A percentile compares a stretch with the other conserved stretches of the same genome.
Evolutionary conservation across 1,140 invertebrate genomes (phyloP).

Genomic region (Drepana arcuata): DNA sequence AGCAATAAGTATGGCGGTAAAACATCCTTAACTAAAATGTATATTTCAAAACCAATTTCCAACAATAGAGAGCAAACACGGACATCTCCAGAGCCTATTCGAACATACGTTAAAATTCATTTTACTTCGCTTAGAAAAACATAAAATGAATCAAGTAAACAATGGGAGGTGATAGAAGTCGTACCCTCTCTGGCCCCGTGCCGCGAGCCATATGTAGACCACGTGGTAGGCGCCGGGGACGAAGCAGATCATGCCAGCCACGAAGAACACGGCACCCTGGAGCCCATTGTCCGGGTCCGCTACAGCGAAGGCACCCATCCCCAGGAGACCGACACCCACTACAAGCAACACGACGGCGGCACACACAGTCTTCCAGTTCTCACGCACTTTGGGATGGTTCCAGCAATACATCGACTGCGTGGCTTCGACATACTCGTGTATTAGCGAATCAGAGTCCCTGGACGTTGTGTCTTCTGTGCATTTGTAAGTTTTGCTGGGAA

Average conservation of each 20-base stretch:
- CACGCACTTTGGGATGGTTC: slow-evolving; percentile 85
- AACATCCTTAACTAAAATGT: neutral
- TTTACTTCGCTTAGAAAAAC: slow-evolving; percentile 18
- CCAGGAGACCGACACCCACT: slow-evolving; percentile 82
- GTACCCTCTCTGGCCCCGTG: slow-evolving; percentile 84
- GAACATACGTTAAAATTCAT: slow-evolving; percentile 15
- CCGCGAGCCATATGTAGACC: slow-evolving; percentile 86
- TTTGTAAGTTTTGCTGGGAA: slow-evolving; percentile 76
- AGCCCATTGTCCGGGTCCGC: slow-evolving; percentile 79
- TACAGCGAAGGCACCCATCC: slow-evolving; percentile 82
- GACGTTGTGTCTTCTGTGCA: slow-evolving; percentile 79
- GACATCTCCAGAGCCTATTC: neutral
- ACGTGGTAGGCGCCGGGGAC: slow-evolving; percentile 87
- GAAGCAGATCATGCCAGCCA: slow-evolving; percentile 86
- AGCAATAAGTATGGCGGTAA: neutral
- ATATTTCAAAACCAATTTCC: neutral
- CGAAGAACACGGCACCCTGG: slow-evolving; percentile 85
- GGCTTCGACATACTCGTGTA: slow-evolving; percentile 80
- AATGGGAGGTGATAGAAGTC: slow-evolving; percentile 87
- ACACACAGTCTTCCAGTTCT: slow-evolving; percentile 89
- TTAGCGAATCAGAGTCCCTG: slow-evolving; percentile 84
- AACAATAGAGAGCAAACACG: neutral
- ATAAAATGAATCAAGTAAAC: slow-evolving; percentile 76
- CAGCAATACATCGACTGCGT: slow-evolving; percentile 80
- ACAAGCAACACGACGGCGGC: slow-evolving; percentile 83